Conservation (phyloP, 2,888 invertebrate genomes). For the Seira sanloemensis region DNA sequence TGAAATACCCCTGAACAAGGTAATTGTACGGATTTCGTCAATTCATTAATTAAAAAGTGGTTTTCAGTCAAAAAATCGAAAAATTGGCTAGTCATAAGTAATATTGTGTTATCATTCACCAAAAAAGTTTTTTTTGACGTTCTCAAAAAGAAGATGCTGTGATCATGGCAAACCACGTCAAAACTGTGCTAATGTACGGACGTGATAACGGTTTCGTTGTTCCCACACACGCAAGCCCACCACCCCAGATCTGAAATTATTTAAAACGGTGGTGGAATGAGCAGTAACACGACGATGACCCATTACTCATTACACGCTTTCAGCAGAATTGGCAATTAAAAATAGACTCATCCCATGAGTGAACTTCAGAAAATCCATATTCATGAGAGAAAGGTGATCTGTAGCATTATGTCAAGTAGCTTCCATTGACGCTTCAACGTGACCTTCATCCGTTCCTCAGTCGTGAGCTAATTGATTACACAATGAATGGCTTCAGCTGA, state of each 20-base stretch:
- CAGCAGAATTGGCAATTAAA: not conserved
- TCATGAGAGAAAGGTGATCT: slow-evolving; percentile 1
- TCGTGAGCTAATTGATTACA: not conserved
- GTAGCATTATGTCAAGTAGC: not conserved
- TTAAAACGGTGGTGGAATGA: not conserved
- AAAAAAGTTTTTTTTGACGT: not conserved
- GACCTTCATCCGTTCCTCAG: not conserved
- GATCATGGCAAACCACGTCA: not conserved
- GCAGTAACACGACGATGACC: no score
- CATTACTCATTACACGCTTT: not conserved
- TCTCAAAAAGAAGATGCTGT: not conserved
- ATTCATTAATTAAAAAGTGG: no score
- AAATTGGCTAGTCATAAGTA: no score
- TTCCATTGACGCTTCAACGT: not conserved
- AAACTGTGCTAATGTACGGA: no score
- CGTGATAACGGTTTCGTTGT: not conserved
- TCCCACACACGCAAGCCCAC: not conserved
- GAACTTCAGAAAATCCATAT: not conserved
- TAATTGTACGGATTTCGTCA: not conserved
- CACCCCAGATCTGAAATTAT: not conserved
- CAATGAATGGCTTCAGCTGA: not conserved
- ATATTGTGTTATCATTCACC: not conserved
- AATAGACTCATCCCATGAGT: not conserved
- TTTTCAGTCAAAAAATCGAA: no score
- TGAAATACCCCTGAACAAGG: not conserved